Evolutionary conservation across 2,113 vertebrate genomes (phyloP).

Genomic region (Syngnathus floridae): DNA sequence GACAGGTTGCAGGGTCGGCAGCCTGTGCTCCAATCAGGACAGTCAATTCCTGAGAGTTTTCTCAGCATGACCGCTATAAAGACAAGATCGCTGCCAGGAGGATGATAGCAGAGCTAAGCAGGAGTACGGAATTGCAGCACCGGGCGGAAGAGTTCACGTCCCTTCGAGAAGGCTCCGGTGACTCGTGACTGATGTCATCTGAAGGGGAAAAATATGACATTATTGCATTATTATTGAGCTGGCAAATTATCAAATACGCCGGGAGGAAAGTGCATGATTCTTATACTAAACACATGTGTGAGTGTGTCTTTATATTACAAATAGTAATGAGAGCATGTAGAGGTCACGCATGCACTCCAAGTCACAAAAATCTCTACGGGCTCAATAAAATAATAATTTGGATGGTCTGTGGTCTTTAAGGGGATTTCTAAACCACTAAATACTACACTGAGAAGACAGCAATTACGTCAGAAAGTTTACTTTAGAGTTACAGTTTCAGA

Average conservation of each 20-base stretch:
- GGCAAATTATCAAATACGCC: too few species aligned
- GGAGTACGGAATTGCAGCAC: constrained; percentile 72
- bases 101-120: constrained; percentile 81
- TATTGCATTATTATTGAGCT: neutral
- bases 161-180: constrained; percentile 87
- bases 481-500: too few species aligned
- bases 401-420: too few species aligned
- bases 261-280: neutral
- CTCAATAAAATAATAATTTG: too few species aligned
- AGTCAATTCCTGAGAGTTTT: constrained; percentile 32
- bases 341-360: too few species aligned
- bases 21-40: constrained; percentile 51
- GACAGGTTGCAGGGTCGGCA: constrained; percentile 49
- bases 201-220: constrained; percentile 25
- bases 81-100: constrained; percentile 84
- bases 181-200: constrained; percentile 95
- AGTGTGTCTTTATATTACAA: neutral
- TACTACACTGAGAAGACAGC: too few species aligned
- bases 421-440: too few species aligned
- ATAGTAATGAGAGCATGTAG: too few species aligned
- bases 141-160: constrained; percentile 75
- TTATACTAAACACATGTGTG: neutral
- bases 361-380: too few species aligned
- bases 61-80: constrained; percentile 83
- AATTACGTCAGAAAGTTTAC: too few species aligned